Evolutionary conservation across 2,797 vertebrate species (phyloP).

Genomic region (Hyperoplus lanceolatus): DNA sequence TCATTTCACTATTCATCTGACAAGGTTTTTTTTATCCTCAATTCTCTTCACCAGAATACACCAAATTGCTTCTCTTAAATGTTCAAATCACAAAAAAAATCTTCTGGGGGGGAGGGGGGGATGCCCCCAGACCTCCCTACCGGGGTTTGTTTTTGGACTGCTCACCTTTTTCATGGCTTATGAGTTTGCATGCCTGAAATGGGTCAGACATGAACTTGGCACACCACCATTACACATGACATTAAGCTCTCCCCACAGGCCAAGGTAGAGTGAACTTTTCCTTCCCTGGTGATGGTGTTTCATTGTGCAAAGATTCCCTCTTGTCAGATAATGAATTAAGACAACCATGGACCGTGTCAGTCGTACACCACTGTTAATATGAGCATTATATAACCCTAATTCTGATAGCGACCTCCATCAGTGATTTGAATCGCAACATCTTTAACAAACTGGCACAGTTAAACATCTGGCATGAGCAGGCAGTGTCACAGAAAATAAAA

Average conservation of each 20-base stretch:
- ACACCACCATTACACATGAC: not conserved
- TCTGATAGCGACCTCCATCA: not conserved
- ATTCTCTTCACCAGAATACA: too few relatives aligned
- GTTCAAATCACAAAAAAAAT: too few relatives aligned
- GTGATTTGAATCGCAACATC: not conserved
- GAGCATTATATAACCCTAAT: not conserved
- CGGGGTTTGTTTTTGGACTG: too few relatives aligned
- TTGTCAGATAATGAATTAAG: not conserved
- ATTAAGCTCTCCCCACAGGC: not conserved
- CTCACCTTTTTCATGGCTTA: too few relatives aligned
- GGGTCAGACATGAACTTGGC: too few relatives aligned
- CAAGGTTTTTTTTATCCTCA: too few relatives aligned
- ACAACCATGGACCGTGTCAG: not conserved
- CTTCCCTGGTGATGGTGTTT: not conserved
- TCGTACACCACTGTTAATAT: not conserved
- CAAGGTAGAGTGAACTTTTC: conserved; percentile 12
- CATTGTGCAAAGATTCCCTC: not conserved
- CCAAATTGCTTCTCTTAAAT: too few relatives aligned
- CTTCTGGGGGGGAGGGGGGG: too few relatives aligned
- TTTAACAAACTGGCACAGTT: not conserved
- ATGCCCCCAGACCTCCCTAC: too few relatives aligned
- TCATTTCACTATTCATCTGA: too few relatives aligned
- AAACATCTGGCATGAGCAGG: not conserved
- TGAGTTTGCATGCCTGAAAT: too few relatives aligned
- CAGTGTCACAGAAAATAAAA: not conserved